phyloP scores from a whole-genome alignment of 2,113 vertebrate species.

The Varanus komodoensis region DNA sequence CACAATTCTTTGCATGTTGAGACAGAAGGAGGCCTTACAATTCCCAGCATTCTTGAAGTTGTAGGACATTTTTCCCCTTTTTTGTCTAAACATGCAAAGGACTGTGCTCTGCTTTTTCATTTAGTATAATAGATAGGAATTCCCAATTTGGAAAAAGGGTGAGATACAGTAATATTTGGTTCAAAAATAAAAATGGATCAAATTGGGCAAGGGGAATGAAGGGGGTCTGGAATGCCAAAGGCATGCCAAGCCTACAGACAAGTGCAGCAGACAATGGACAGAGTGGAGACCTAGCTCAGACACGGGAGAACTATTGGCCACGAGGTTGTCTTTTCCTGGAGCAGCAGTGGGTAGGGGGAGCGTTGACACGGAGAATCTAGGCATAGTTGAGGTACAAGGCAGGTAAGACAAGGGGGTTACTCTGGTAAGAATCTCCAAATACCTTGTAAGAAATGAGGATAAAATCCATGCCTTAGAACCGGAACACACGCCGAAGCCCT shows the following conservation, averaged over 20 bases:
- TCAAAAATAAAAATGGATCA: not conserved
- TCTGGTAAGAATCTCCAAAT: not conserved
- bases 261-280: not conserved
- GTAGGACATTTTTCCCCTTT: no score
- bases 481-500: conserved; percentile 1
- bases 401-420: not conserved
- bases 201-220: not conserved
- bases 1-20: no score
- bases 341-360: not conserved
- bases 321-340: not conserved
- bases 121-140: not conserved
- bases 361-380: conserved; percentile 8
- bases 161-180: not conserved
- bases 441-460: conserved; percentile 6
- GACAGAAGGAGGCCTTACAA: no score
- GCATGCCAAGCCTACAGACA: conserved; percentile 10
- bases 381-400: not conserved
- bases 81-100: no score
- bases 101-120: not conserved
- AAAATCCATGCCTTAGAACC: conserved; percentile 4
- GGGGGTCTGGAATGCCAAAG: not conserved
- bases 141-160: not conserved
- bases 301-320: not conserved
- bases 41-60: no score
- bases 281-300: not conserved